Evolutionary conservation across 2,113 vertebrate species (phyloP).

Genomic region (Muscicapa adusta): DNA sequence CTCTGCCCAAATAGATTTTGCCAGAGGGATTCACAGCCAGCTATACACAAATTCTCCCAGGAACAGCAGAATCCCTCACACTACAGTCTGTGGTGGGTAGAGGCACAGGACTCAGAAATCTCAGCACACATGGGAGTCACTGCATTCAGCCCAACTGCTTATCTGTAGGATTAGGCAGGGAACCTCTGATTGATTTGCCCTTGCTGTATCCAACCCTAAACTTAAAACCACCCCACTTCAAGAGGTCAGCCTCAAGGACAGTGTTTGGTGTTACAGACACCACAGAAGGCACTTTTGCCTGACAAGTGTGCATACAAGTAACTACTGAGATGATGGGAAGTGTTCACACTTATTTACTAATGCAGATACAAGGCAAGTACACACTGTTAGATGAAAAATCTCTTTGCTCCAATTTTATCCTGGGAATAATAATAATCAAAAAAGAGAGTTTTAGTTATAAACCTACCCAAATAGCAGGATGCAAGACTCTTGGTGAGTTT

Average conservation of each 20-base stretch:
- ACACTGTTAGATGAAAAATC: not conserved
- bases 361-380: not conserved
- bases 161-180: not conserved
- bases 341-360: not conserved
- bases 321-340: not conserved
- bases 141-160: not conserved
- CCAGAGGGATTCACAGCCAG: not conserved
- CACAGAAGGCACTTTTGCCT: not conserved
- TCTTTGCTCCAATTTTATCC: not conserved
- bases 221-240: not conserved
- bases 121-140: not conserved
- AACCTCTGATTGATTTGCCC: not conserved
- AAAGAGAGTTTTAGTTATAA: not conserved
- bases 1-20: not conserved
- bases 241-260: not conserved
- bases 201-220: fast-evolving
- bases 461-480: not conserved
- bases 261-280: not conserved
- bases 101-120: not conserved
- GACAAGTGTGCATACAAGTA: not conserved
- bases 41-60: not conserved
- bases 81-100: not conserved
- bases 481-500: not conserved
- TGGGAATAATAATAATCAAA: not conserved
- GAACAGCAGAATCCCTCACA: not conserved